These are phyloP conservation scores for Liopterus haemorrhoidalis DNA, from an alignment of 2,888 invertebrate species.

Conservation along the genomic window DNA sequence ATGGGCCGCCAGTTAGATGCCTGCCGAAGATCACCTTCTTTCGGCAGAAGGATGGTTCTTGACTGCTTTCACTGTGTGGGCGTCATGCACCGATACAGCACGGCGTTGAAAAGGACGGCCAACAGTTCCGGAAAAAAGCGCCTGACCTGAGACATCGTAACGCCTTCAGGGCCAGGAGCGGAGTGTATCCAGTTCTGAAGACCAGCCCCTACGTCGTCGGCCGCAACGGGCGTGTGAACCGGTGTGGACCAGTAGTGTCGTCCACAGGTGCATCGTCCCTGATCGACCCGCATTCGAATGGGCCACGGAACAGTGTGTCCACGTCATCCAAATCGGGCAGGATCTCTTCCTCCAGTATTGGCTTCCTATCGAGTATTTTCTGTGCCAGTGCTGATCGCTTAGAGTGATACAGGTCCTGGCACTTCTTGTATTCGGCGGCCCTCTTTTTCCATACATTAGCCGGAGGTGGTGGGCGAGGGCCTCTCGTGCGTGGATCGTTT, in stretches of 20 bases:
- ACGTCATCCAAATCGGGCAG: too few relatives aligned
- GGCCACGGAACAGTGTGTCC: too few relatives aligned
- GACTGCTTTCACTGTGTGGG: conserved; percentile 9
- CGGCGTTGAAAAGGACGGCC: conserved; percentile 18
- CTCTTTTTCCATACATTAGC: background rate
- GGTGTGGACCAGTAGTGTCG: too few relatives aligned
- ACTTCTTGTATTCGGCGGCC: conserved; percentile 4
- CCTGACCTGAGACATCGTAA: conserved; percentile 12
- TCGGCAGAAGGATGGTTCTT: conserved; percentile 16
- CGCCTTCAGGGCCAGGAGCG: conserved; percentile 26
- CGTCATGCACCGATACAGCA: conserved; percentile 7
- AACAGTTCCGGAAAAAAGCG: background rate
- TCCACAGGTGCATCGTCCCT: too few relatives aligned
- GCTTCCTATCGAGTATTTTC: background rate
- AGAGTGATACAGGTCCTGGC: conserved; percentile 1
- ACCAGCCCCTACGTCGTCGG: too few relatives aligned
- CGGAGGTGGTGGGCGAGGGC: background rate
- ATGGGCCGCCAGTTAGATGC: conserved; percentile 35
- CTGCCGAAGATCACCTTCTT: conserved; percentile 25
- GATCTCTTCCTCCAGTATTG: background rate
- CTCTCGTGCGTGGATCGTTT: too few relatives aligned
- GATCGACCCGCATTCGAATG: too few relatives aligned
- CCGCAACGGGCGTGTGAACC: too few relatives aligned
- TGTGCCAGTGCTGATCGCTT: background rate
- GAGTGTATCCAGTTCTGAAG: conserved; percentile 24